Base-by-base conservation (phyloP, 1,140 invertebrate species). In the Scaptomyza pallida region DNA sequence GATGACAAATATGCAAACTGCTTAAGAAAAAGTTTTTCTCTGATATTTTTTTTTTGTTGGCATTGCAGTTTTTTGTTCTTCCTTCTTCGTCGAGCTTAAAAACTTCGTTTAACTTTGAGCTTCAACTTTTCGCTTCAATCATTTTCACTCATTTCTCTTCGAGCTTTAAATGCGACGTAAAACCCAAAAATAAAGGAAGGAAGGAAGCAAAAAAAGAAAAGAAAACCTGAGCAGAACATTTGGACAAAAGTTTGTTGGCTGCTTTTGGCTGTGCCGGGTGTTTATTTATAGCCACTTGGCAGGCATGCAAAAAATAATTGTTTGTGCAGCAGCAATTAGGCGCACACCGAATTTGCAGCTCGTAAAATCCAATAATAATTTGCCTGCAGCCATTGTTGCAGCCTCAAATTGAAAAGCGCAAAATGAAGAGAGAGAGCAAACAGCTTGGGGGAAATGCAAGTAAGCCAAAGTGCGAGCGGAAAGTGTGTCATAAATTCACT, bases 251-350 rank as follows among this genome's bases (percentile, higher is more conserved):
- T 70, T 72, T 43, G 41, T 55, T 41, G 33, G 17, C 43, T 55
- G 50, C 54, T 35, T 9, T 69, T 35, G 16, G 52, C n/a, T 45
- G 50, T 8, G 13, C 33, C n/a, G 41, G 56, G 33, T 65, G 43
- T 62, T 80, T 86, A 72, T 83, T 86, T 85, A 83, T 85, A 62
- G 72, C 51, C 71, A 50, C 54, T 81, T 65, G 43, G 78, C 47
- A 50, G 40, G 45, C 43, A 50, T 48, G 52, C 19, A 45, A 33
- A 40, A 59, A 56, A 30, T 56, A 75, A 83, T 79, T 79, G 65
- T 78, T 75, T 64, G 59, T 72, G 75, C 44, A 41, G 55, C 41
- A 56, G 68, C 77, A 85, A 85, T 83, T 79, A 79, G 44, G 41
- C 33, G 45, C 45, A 82, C 59, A 59, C 44, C 12, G 51, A 19